Evolutionary conservation across 2,113 vertebrate genomes (phyloP).

Genomic region (Ophiodon elongatus): DNA sequence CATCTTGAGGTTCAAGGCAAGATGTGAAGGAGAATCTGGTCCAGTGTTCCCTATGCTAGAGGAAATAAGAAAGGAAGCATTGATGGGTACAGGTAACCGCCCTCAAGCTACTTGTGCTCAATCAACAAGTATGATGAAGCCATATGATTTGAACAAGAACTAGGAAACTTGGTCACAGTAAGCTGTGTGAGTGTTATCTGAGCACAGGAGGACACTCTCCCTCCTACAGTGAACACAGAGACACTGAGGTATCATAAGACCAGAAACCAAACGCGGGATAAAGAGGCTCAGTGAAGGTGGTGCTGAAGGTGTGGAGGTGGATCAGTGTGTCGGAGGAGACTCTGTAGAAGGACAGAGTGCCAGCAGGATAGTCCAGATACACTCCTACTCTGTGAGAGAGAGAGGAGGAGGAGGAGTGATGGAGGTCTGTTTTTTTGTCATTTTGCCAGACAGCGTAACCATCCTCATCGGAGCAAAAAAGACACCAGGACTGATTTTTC

Average conservation of each 20-base stretch:
- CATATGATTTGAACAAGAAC: too few relatives aligned
- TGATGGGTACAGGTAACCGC: too few relatives aligned
- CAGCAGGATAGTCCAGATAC: slow-evolving; percentile 22
- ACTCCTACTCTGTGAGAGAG: not conserved
- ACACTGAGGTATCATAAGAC: not conserved
- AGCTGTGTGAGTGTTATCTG: too few relatives aligned
- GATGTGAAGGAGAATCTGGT: not conserved
- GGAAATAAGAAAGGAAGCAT: not conserved
- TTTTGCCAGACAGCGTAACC: not conserved
- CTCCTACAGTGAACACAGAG: slow-evolving; percentile 1
- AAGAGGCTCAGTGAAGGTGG: slow-evolving; percentile 17
- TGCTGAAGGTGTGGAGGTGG: slow-evolving; percentile 4
- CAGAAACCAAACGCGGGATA: slow-evolving; percentile 2
- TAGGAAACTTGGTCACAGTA: too few relatives aligned
- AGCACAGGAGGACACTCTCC: not conserved
- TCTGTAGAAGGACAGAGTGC: slow-evolving; percentile 20
- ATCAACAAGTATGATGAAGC: too few relatives aligned
- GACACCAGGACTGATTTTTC: slow-evolving; percentile 7
- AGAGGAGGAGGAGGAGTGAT: not conserved
- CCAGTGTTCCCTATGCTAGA: not conserved
- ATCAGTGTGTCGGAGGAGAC: slow-evolving; percentile 1
- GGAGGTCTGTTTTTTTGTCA: not conserved
- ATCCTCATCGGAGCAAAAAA: not conserved
- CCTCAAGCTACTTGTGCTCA: too few relatives aligned
- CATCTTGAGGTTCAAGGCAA: too few relatives aligned